Conservation (phyloP, 2,888 invertebrate genomes). For the Athripsodes cinereus region DNA sequence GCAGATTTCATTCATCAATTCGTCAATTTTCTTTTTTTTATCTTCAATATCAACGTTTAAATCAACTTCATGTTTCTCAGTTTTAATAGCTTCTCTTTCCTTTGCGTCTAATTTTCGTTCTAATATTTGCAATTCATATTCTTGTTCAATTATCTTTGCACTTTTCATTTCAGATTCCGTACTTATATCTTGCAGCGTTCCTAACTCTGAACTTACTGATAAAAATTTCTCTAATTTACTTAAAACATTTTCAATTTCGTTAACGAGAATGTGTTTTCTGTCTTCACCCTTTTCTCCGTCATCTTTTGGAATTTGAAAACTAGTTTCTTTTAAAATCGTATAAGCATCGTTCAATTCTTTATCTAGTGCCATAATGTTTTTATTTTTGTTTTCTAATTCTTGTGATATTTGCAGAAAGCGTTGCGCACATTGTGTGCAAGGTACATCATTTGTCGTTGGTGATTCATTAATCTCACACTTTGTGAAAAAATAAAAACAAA, state of each 20-base stretch:
- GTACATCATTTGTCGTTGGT: conserved; percentile 6
- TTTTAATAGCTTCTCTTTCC: conserved; percentile 7
- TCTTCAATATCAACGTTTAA: conserved; percentile 13
- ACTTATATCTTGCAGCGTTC: conserved; percentile 28
- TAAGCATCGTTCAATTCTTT: conserved; percentile 23
- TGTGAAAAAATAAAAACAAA: conserved; percentile 6
- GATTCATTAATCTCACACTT: conserved; percentile 8
- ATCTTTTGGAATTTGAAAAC: not conserved
- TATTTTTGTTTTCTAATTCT: conserved; percentile 22
- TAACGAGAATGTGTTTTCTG: conserved; percentile 6
- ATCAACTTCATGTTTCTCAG: conserved; percentile 13
- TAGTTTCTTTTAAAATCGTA: conserved; percentile 19
- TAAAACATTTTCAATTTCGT: conserved; percentile 30
- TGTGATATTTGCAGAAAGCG: conserved; percentile 18
- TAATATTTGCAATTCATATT: conserved; percentile 24
- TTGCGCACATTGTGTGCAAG: conserved; percentile 18
- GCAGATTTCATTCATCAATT: conserved; percentile 43
- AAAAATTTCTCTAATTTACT: conserved; percentile 29
- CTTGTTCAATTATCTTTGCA: conserved; percentile 30
- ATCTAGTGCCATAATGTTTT: conserved; percentile 27
- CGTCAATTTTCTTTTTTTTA: conserved; percentile 40
- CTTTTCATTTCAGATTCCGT: conserved; percentile 27
- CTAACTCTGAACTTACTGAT: conserved; percentile 16
- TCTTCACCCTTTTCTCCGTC: conserved; percentile 3
- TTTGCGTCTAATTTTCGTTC: conserved; percentile 13